phyloP scores from a whole-genome alignment of 2,113 vertebrate species.

The Sorex araneus region DNA sequence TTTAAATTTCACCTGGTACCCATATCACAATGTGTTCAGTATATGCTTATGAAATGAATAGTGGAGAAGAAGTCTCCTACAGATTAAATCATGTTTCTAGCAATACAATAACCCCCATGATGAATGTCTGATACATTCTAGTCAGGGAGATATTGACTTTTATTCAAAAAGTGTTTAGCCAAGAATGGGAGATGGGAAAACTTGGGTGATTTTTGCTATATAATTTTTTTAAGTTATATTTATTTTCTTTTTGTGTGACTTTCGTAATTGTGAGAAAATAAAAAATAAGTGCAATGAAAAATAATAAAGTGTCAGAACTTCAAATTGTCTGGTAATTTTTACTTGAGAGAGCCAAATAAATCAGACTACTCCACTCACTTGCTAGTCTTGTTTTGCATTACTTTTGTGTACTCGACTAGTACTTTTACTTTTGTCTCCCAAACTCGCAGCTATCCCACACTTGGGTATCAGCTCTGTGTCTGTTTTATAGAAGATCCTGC shows the following conservation, averaged over 20 bases:
- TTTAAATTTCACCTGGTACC: background rate
- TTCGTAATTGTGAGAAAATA: conserved; percentile 65
- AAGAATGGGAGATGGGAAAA: background rate
- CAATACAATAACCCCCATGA: background rate
- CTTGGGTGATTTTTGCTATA: background rate
- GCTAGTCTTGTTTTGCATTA: background rate
- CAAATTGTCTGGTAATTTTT: conserved; percentile 53
- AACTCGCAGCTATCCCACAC: background rate
- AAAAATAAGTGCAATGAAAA: conserved; percentile 50
- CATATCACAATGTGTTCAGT: conserved; percentile 12
- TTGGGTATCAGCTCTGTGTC: background rate
- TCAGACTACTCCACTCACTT: conserved; percentile 5
- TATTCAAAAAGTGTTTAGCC: conserved; percentile 1
- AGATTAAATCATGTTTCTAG: conserved; percentile 27
- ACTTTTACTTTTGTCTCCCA: background rate
- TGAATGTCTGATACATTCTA: background rate
- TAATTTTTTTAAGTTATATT: conserved; percentile 10
- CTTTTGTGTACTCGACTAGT: background rate
- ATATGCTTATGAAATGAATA: conserved; percentile 19
- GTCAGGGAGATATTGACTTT: background rate
- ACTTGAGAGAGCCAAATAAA: conserved; percentile 33
- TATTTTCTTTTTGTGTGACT: conserved; percentile 28
- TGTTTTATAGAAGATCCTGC: background rate
- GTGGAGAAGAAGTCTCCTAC: background rate
- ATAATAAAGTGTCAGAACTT: conserved; percentile 50